Conservation (phyloP, 30 jellyfish, hydroid and myxozoan species). For the Cassiopea andromeda region DNA sequence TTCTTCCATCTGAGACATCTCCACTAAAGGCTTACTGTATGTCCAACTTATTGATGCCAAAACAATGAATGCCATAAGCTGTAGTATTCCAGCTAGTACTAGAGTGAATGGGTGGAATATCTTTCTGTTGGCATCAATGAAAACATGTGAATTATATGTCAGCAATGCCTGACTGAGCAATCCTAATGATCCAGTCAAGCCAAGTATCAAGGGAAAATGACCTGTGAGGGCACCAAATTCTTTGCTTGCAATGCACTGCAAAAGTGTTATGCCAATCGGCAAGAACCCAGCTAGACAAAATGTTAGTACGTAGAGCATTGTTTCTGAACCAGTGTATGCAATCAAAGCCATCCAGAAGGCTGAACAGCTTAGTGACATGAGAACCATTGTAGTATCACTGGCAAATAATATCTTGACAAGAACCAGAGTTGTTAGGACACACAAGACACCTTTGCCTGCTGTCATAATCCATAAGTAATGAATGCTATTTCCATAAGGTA, state of each 20-base stretch:
- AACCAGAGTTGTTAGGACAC: constrained; percentile 11
- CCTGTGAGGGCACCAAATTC: constrained; percentile 16
- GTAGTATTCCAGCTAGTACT: constrained; percentile 23
- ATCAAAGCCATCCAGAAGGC: constrained; percentile 61
- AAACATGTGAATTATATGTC: constrained; percentile 22
- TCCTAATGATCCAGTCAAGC: constrained; percentile 10
- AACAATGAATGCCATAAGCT: constrained; percentile 56
- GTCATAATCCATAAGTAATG: constrained; percentile 22
- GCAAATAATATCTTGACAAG: constrained; percentile 30
- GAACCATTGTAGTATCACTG: constrained; percentile 42
- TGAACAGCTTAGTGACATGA: constrained; percentile 52
- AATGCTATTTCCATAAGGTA: neutral
- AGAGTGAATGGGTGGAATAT: constrained; percentile 37
- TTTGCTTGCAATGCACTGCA: constrained; percentile 47
- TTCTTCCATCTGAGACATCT: neutral
- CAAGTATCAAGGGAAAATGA: constrained; percentile 22
- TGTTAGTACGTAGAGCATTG: constrained; percentile 30
- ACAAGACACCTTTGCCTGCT: constrained; percentile 35
- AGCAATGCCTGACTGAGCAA: constrained; percentile 22
- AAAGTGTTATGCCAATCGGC: constrained; percentile 44
- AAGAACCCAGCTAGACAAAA: constrained; percentile 40
- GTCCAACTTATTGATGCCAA: constrained; percentile 61
- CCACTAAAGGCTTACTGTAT: constrained; percentile 40
- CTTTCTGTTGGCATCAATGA: constrained; percentile 18
- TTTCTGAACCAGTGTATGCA: constrained; percentile 18